Base-by-base conservation (phyloP, 2,113 vertebrate species). In the Melanocharis versteri region DNA sequence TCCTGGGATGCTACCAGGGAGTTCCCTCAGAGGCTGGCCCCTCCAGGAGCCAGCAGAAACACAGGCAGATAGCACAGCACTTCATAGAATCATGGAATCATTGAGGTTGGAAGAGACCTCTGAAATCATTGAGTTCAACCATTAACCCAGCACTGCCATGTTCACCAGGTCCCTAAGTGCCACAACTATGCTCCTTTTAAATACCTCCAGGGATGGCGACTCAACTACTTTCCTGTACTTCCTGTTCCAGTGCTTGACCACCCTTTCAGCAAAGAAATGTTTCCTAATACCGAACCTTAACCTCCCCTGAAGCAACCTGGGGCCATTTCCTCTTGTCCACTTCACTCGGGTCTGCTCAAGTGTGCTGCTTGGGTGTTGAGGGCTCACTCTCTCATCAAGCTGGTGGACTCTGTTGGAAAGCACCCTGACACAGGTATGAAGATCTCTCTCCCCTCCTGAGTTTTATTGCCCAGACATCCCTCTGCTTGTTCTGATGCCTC, bases 351-450 rank as follows among this genome's bases (percentile, higher is more conserved):
- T 39, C n/a, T 76, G n/a, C 58, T 65, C 40, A 62, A 37, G 12
- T 10, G 40, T 0, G 0, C 15, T 80, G 28, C 45, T 40, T 26
- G 15, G 6, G 3, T 27, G 45, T 27, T 1, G 4, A 48, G 42
- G 30, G 9, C 28, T 76, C 10, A 5, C 3, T 72, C 31, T 26
- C 27, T 69, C 15, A 13, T 39, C 24, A 10, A 2, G 7, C 17
- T 70, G 44, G 15, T 54, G 19, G 47, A 11, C 7, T 45, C 20
- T 33, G 3, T 6, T 60, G n/a, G 64, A 65, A 81, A 78, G 28
- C 24, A 61, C 6, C 15, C 16, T 56, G 27, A 53, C 1, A 20
- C 51, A 48, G 15, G 6, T 40, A 51, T 13, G 40, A 33, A 69
- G 19, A 60, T 57, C 16, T 87, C 37, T 72, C 33, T 64, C 21